Evolutionary conservation across 2,797 vertebrate species (phyloP), one percentile per base, ranked within the genome.

Genomic region (Smutsia temminckii): DNA sequence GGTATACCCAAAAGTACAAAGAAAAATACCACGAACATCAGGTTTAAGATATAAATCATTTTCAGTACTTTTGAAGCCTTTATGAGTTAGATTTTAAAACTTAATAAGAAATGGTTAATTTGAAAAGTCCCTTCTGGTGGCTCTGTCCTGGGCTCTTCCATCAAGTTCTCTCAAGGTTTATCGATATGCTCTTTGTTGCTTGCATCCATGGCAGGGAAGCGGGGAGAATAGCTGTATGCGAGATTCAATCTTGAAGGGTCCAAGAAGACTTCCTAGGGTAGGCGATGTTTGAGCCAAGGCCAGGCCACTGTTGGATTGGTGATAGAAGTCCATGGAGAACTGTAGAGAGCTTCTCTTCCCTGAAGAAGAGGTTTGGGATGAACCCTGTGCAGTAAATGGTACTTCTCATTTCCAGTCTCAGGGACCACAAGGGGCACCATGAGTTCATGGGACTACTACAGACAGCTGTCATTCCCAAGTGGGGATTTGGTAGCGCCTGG

Each of bases 1-100:
- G 49, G 61, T 84, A 49, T 25, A 53, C 8, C 11, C n/a, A 78
- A 87, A 94, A 1, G 8, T 86, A 69, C 75, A 92, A 92, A 72
- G 71, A 77, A 89, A 94, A 94, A 57, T 75, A 69, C 32, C 8
- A 34, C n/a, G 32, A 85, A 85, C 21, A 83, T 94, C 64, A 91
- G 68, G 66, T 59, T 59, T 92, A 40, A 93, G 71, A 91, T 49
- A 46, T 20, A 85, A 66, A 42, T 74, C 12, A 69, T 92, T 97
- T 84, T 25, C 10, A 86, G 27, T n/a, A 55, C 20, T 68, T 94
- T 57, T 46, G 63, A 91, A 91, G 40, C 18, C 63, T 75, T 94
- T 3, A 16, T 61, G 59, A 83, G 23, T 90, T 92, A 75, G 74
- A 86, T 89, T 94, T 94, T 94, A 89, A 89, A 83, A 87, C 34